Evolutionary conservation across 2,888 invertebrate genomes (phyloP).

Genomic region (Gerosis bhagava): DNA sequence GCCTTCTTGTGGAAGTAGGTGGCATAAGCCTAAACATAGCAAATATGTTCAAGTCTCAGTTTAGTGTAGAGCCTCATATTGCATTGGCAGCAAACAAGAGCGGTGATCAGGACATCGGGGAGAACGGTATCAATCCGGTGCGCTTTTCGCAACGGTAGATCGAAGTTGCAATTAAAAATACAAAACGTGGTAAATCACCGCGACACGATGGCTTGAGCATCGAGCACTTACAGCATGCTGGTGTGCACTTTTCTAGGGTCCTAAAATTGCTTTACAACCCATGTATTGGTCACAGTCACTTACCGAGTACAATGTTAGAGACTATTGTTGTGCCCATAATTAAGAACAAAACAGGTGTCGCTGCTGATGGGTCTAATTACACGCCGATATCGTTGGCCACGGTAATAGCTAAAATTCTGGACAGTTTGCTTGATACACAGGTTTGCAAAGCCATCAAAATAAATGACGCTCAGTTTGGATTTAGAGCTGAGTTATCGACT

Average conservation of each 20-base stretch:
- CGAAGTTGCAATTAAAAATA: background rate
- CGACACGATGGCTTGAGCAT: slow-evolving; percentile 11
- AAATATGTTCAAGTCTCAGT: background rate
- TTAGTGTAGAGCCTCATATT: too few species aligned
- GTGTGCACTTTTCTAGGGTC: slow-evolving; percentile 12
- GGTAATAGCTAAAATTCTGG: slow-evolving; percentile 25
- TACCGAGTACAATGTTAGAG: slow-evolving; percentile 1
- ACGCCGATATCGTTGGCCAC: slow-evolving; percentile 30
- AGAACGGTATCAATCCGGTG: too few species aligned
- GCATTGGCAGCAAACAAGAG: too few species aligned
- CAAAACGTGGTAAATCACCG: slow-evolving; percentile 1
- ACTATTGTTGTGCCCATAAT: slow-evolving; percentile 3
- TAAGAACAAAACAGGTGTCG: slow-evolving; percentile 25
- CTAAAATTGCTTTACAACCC: slow-evolving; percentile 11
- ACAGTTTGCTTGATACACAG: slow-evolving; percentile 27
- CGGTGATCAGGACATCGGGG: too few species aligned
- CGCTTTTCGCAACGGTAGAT: background rate
- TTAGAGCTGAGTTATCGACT: slow-evolving; percentile 12
- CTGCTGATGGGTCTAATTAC: slow-evolving; percentile 23
- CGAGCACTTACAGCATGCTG: slow-evolving; percentile 20
- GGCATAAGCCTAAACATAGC: slow-evolving; percentile 9
- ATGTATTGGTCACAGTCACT: slow-evolving; percentile 17
- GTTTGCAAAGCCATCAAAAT: slow-evolving; percentile 13
- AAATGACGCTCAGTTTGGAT: slow-evolving; percentile 27
- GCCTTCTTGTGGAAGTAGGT: slow-evolving; percentile 27